Evolutionary conservation across 92 coral and sea anemone species (phyloP), one percentile per base, ranked within the genome.

Genomic region (Siderastrea siderea): DNA sequence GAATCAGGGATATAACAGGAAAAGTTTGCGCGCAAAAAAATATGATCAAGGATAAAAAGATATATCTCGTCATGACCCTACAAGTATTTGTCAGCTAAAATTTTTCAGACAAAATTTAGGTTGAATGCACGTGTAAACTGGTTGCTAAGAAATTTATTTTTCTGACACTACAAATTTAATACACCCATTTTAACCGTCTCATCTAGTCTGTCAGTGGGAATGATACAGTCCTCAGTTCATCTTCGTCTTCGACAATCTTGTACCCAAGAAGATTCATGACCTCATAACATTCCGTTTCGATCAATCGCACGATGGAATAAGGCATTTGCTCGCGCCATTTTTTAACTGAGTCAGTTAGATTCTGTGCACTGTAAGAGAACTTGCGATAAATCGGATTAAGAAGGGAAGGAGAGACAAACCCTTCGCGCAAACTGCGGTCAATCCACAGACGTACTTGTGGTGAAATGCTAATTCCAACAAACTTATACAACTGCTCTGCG

Each of bases 201-300:
- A 8, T 14, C 72, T 79, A 95, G 71, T 95, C 96, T 15, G 85
- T 82, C 1, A 95, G 90, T 16, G 96, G 86, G 47, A 93, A 91
- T 17, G 89, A 87, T 9, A 91, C 82, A 12, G 93, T 90, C 68
- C 98, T 88, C 16, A 95, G 82, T 54, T 95, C 96, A 19, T 95
- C 98, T 61, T 90, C 93, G 60, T 95, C 96, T 13, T 95, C 98
- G 10, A 95, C 98, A 49, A 95, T 85, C 61, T 90, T 93, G 81
- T 95, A 95, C 3, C 98, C 98, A 66, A 95, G 88, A 55, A 95
- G 67, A 83, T 95, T 93, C 98, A 95, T 93, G 5, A 95, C 93
- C 55, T 95, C 92, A 59, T 93, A 95, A 57, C 98, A 95, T 83
- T 95, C 96, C 12, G 94, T 95, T 73, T 95, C 96, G 7, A 95